These are phyloP conservation scores for Sinocyclocheilus anophthalmus DNA, from an alignment of 2,113 vertebrate species.

Conservation along the genomic window DNA sequence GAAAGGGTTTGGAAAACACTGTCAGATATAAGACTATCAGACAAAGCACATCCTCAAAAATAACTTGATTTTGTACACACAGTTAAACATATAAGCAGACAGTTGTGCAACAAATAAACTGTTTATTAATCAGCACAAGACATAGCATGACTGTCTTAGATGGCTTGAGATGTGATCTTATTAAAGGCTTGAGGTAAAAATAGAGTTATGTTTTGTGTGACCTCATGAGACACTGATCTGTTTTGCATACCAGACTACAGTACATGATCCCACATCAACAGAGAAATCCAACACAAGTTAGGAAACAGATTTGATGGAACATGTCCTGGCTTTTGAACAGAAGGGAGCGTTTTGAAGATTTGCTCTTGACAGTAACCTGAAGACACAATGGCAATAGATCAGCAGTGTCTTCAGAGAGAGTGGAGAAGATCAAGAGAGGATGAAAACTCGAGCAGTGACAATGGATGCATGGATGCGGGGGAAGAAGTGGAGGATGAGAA, in stretches of 20 bases:
- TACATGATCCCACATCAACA: background rate
- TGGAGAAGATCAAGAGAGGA: background rate
- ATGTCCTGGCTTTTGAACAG: background rate
- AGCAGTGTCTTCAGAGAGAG: background rate
- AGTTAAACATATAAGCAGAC: no score
- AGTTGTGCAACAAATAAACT: background rate
- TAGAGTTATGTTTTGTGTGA: constrained; percentile 52
- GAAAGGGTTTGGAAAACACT: no score
- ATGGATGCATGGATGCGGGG: background rate
- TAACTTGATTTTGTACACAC: background rate
- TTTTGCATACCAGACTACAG: constrained; percentile 1
- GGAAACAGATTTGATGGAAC: background rate
- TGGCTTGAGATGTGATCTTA: constrained; percentile 53
- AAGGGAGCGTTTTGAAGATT: background rate
- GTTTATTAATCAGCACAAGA: background rate
- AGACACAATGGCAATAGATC: background rate
- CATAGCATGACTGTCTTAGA: background rate
- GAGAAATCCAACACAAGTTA: background rate
- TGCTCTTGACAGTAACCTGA: background rate
- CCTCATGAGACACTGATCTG: background rate
- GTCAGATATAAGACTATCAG: background rate
- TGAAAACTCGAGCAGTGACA: background rate
- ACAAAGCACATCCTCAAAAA: background rate
- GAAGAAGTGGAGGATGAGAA: background rate
- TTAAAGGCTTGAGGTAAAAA: constrained; percentile 46